phyloP scores from a whole-genome alignment of 2,888 invertebrate genomes.

The Iselma pallidipennis region DNA sequence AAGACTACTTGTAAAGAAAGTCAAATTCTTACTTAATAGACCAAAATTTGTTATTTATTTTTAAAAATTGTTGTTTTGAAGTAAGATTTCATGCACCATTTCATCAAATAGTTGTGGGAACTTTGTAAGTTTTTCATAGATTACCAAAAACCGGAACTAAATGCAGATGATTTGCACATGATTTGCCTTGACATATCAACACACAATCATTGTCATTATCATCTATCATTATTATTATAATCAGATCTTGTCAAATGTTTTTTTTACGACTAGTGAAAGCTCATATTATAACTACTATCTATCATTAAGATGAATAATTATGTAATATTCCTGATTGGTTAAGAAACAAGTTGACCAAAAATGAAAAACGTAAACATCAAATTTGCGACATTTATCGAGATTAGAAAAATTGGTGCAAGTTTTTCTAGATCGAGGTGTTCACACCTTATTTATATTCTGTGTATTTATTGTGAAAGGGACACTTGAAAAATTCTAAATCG shows the following conservation, averaged over 20 bases:
- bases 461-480: not conserved
- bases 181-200: not conserved
- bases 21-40: too few relatives aligned
- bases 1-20: too few relatives aligned
- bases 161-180: not conserved
- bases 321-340: not conserved
- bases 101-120: too few relatives aligned
- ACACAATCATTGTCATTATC: not conserved
- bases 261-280: not conserved
- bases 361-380: not conserved
- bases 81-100: not conserved
- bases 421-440: not conserved
- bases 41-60: too few relatives aligned
- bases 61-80: too few relatives aligned
- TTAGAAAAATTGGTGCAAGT: not conserved
- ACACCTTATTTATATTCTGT: not conserved
- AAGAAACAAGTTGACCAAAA: not conserved
- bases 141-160: not conserved
- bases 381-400: not conserved
- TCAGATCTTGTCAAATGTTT: too few relatives aligned
- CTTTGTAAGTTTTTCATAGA: too few relatives aligned
- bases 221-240: not conserved
- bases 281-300: not conserved
- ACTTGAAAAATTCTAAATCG: not conserved
- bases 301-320: not conserved